A percentile compares a stretch with the other conserved stretches of the same genome.
These are phyloP conservation scores for Montipora foliosa DNA, from an alignment of 64 coral and sea anemone genomes.

Conservation along the genomic window DNA sequence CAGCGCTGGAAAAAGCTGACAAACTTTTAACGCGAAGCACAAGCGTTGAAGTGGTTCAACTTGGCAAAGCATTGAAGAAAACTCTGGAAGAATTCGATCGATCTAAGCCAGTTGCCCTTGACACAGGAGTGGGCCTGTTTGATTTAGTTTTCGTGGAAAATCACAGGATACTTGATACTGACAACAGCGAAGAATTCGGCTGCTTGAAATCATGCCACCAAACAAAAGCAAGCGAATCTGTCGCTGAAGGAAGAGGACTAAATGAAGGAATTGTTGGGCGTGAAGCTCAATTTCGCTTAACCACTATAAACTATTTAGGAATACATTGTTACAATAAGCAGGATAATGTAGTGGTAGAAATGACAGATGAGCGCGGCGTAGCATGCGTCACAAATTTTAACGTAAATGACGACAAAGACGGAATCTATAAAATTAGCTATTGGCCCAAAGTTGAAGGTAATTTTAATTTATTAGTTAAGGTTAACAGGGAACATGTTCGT, in stretches of 20 bases:
- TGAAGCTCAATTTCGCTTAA: neutral
- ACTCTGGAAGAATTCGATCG: neutral
- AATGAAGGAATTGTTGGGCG: neutral
- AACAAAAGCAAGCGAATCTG: neutral
- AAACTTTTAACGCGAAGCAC: too few relatives aligned
- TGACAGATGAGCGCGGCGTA: neutral
- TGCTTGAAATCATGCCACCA: neutral
- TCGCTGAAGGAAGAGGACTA: neutral
- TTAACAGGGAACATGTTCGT: conserved; percentile 17
- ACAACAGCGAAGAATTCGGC: neutral
- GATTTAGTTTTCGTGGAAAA: neutral
- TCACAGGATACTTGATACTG: neutral
- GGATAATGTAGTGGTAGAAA: neutral
- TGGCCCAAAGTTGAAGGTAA: conserved; percentile 40
- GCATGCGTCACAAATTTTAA: neutral
- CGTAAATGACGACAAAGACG: neutral
- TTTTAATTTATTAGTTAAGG: conserved; percentile 10
- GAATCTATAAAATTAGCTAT: conserved; percentile 37
- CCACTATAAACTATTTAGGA: neutral
- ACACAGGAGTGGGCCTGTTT: neutral
- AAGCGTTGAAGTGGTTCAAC: neutral
- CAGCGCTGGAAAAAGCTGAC: neutral
- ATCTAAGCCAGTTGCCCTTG: neutral
- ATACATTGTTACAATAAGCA: neutral
- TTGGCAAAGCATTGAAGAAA: neutral